Percentiles rank a stretch among this genome's conserved stretches.
phyloP scores from a whole-genome alignment of 2,797 vertebrate genomes.

The Sebastes baramenuke region DNA sequence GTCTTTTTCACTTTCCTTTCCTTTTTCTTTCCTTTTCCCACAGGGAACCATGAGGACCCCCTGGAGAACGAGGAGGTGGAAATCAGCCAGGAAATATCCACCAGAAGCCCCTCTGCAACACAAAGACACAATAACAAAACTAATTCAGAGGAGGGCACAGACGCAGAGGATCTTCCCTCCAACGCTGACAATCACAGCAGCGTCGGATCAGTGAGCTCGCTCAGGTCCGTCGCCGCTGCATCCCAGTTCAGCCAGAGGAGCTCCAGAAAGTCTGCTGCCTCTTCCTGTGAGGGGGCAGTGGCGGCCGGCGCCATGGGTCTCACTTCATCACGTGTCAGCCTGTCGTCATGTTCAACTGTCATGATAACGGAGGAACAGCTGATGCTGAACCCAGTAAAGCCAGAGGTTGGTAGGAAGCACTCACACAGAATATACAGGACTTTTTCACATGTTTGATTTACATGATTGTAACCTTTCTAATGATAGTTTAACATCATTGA shows the following conservation, averaged over 20 bases:
- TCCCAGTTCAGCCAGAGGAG: slow-evolving; percentile 6
- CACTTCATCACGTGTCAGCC: slow-evolving; percentile 13
- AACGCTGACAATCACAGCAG: background rate
- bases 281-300: slow-evolving; percentile 3
- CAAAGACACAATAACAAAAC: background rate
- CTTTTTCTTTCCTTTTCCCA: background rate
- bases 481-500: background rate
- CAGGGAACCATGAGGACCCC: background rate
- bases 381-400: slow-evolving; percentile 53
- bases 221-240: background rate
- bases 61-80: background rate
- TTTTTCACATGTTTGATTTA: background rate
- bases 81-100: background rate
- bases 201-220: slow-evolving; percentile 13
- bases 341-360: slow-evolving; percentile 61
- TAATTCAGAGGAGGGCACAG: background rate
- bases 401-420: slow-evolving; percentile 44
- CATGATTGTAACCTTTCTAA: background rate
- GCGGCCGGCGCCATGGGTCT: background rate
- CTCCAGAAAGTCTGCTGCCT: slow-evolving; percentile 7
- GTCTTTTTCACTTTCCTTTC: background rate
- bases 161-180: background rate
- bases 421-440: background rate
- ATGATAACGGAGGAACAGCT: slow-evolving; percentile 59
- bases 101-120: background rate